phyloP scores from a whole-genome alignment of 1,140 invertebrate species.

The Aradophagus sp. region DNA sequence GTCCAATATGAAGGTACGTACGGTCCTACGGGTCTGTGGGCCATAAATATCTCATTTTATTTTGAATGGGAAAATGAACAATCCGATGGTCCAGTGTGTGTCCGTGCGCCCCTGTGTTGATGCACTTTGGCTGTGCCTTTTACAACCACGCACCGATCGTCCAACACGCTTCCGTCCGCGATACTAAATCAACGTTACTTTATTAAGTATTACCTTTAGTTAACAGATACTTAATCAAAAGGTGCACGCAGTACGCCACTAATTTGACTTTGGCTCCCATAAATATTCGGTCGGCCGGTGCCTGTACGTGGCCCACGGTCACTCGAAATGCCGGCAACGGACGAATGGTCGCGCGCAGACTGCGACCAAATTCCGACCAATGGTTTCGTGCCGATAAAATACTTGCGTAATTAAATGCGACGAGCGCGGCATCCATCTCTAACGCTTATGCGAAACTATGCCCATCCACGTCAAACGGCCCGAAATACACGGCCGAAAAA shows the following conservation, averaged over 20 bases:
- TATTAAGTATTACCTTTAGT: conserved; percentile 77
- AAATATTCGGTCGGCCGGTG: conserved; percentile 71
- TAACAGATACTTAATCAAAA: conserved; percentile 77
- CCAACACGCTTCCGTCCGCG: conserved; percentile 56
- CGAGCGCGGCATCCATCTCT: conserved; percentile 69
- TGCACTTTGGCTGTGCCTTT: conserved; percentile 47
- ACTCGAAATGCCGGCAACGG: conserved; percentile 65
- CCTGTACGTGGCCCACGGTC: conserved; percentile 40
- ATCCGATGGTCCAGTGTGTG: conserved; percentile 63
- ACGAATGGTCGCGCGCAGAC: conserved; percentile 57
- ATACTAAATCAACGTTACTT: conserved; percentile 75
- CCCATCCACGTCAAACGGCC: conserved; percentile 44
- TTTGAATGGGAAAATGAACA: conserved; percentile 74
- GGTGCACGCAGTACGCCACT: conserved; percentile 75
- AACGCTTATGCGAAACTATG: conserved; percentile 60
- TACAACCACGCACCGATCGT: conserved; percentile 45
- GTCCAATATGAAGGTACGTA: conserved; percentile 53
- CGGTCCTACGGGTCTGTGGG: conserved; percentile 48
- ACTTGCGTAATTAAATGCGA: conserved; percentile 74
- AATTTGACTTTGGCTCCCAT: conserved; percentile 76
- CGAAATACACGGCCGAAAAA: conserved; percentile 36
- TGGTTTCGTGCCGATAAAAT: conserved; percentile 72
- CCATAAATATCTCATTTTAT: conserved; percentile 76
- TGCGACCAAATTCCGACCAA: conserved; percentile 65
- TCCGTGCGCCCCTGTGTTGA: conserved; percentile 43